A percentile compares a stretch with the other conserved stretches of the same genome.
Evolutionary conservation across 1,140 invertebrate genomes (phyloP).

Genomic region (Polypedilum vanderplanki): DNA sequence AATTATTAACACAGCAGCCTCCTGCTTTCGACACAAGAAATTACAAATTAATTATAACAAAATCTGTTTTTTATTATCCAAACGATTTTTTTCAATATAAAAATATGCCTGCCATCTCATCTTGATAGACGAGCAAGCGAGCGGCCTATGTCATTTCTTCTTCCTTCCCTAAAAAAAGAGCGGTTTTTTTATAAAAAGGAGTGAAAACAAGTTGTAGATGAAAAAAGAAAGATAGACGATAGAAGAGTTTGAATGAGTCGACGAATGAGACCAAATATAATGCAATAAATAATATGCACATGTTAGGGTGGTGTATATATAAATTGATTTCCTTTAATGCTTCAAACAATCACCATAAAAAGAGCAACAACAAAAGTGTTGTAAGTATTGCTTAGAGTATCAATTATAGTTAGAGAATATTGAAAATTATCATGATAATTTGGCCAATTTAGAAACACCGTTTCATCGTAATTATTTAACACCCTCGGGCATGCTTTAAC

Average conservation of each 20-base stretch:
- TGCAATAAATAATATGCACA: not conserved
- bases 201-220: no score
- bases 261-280: no score
- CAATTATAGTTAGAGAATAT: slow-evolving; percentile 2
- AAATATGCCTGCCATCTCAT: no score
- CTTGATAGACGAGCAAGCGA: no score
- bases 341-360: not conserved
- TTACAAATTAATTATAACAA: slow-evolving; percentile 20
- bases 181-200: no score
- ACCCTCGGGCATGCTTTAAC: not conserved
- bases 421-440: slow-evolving; percentile 19
- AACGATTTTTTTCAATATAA: slow-evolving; percentile 1
- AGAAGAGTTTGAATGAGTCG: no score
- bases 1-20: slow-evolving; percentile 5
- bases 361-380: not conserved
- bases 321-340: not conserved
- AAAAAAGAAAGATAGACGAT: no score
- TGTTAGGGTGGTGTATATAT: not conserved
- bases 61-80: slow-evolving; percentile 14
- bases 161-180: no score
- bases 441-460: slow-evolving; percentile 16
- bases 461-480: slow-evolving; percentile 13
- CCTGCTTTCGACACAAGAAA: slow-evolving; percentile 16
- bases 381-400: slow-evolving; percentile 8
- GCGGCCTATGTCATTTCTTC: no score